A percentile compares a stretch with the other conserved stretches of the same genome.
These are phyloP conservation scores for Drosophila demipolita DNA, from an alignment of 2,888 invertebrate species.

Conservation along the genomic window DNA sequence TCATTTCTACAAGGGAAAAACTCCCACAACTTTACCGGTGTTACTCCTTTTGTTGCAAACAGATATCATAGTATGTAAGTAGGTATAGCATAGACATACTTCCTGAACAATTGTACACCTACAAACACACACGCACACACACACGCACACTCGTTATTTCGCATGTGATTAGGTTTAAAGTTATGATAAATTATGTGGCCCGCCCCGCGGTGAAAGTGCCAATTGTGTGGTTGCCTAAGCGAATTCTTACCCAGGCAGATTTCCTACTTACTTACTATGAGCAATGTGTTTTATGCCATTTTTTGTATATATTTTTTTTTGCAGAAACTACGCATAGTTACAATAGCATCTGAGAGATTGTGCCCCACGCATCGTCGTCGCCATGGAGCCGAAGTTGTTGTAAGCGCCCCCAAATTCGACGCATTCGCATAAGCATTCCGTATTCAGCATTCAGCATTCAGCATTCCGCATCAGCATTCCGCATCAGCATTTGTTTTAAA, in stretches of 20 bases:
- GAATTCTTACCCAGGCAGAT: slow-evolving; percentile 67
- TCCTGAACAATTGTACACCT: slow-evolving; percentile 47
- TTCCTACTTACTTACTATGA: slow-evolving; percentile 48
- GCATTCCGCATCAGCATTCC: slow-evolving; percentile 1
- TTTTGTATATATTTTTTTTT: slow-evolving; percentile 14
- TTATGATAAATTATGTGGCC: slow-evolving; percentile 75
- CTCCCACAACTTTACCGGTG: slow-evolving; percentile 44
- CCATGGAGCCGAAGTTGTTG: slow-evolving; percentile 71
- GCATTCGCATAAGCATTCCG: slow-evolving; percentile 38
- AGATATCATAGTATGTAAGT: slow-evolving; percentile 16
- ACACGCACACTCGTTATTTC: slow-evolving; percentile 13
- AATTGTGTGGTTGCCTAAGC: slow-evolving; percentile 63
- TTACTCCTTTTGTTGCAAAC: slow-evolving; percentile 10
- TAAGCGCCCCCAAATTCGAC: slow-evolving; percentile 46
- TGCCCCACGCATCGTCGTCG: slow-evolving; percentile 21
- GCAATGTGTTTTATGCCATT: slow-evolving; percentile 38
- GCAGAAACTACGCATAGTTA: slow-evolving; percentile 33
- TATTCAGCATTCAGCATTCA: slow-evolving; percentile 38
- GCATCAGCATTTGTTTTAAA: slow-evolving; percentile 58
- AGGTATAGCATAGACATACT: slow-evolving; percentile 25
- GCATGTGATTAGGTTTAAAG: slow-evolving; percentile 50
- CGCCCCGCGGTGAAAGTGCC: slow-evolving; percentile 69
- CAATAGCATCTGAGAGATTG: slow-evolving; percentile 28
- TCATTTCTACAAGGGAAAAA: slow-evolving; percentile 43
- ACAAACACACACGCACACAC: slow-evolving; percentile 3